A percentile compares a stretch with the other conserved stretches of the same genome.
Conservation (phyloP, 2,797 vertebrate genomes). For the Chloroceryle inda region DNA sequence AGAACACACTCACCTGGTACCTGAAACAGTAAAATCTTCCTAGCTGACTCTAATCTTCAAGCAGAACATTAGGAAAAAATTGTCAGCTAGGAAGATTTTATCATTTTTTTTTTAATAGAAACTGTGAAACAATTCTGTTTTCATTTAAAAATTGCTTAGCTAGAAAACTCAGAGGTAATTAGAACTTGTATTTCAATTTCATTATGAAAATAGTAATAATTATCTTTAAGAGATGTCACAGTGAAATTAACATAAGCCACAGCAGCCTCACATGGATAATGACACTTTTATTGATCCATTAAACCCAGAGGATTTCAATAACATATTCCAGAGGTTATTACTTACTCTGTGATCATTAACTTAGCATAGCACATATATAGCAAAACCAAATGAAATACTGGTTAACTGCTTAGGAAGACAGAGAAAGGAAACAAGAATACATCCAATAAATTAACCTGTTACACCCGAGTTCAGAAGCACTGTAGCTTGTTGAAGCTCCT, state of each 20-base stretch:
- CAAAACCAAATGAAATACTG: neutral
- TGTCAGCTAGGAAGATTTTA: neutral
- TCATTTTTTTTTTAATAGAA: neutral
- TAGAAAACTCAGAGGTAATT: neutral
- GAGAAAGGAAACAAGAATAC: neutral
- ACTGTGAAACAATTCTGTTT: neutral
- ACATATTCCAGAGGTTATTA: neutral
- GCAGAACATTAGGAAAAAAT: neutral
- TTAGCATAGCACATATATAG: neutral
- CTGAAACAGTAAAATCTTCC: neutral
- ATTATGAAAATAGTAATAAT: too few species aligned
- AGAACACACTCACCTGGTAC: neutral
- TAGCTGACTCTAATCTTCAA: neutral
- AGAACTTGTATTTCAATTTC: neutral
- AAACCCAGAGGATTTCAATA: neutral
- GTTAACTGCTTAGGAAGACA: neutral
- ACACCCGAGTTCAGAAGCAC: neutral
- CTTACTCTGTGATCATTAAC: slow-evolving; percentile 6
- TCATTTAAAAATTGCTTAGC: neutral
- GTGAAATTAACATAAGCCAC: slow-evolving; percentile 29
- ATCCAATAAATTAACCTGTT: neutral
- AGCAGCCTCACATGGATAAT: slow-evolving; percentile 17
- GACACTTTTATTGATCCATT: slow-evolving; percentile 36
- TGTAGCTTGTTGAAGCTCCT: neutral
- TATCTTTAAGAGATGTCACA: slow-evolving; percentile 6